Percentiles rank a stretch among this genome's conserved stretches.
Evolutionary conservation across 2,888 invertebrate species (phyloP).

Genomic region (Aricia artaxerxes): DNA sequence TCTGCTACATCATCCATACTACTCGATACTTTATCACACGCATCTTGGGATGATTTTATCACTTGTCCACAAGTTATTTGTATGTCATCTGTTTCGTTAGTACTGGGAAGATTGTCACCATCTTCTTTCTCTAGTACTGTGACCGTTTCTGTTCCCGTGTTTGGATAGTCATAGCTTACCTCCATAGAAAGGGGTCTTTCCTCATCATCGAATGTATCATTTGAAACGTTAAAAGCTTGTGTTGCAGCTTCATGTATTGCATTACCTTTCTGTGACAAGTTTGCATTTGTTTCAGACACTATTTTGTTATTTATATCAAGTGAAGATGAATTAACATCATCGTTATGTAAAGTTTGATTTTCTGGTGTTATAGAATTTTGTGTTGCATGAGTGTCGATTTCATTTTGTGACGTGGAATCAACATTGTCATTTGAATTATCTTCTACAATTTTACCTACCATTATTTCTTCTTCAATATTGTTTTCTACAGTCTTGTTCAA

Average conservation of each 20-base stretch:
- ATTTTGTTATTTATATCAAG: neutral
- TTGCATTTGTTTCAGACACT: neutral
- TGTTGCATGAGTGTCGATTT: slow-evolving; percentile 32
- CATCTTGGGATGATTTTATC: slow-evolving; percentile 55
- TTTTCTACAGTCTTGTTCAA: slow-evolving; percentile 9
- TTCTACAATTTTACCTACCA: slow-evolving; percentile 24
- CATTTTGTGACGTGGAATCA: slow-evolving; percentile 27
- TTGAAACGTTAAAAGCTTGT: slow-evolving; percentile 51
- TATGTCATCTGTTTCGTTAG: slow-evolving; percentile 68
- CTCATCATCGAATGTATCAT: slow-evolving; percentile 51
- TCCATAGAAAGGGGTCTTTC: slow-evolving; percentile 58
- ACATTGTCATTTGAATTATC: slow-evolving; percentile 22
- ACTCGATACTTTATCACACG: slow-evolving; percentile 43
- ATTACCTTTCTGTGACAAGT: neutral
- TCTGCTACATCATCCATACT: slow-evolving; percentile 40
- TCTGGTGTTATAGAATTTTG: neutral
- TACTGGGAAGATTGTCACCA: slow-evolving; percentile 64
- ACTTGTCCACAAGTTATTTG: slow-evolving; percentile 70
- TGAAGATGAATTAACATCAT: neutral
- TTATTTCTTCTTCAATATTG: slow-evolving; percentile 19
- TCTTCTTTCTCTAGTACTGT: slow-evolving; percentile 58
- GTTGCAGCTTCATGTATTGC: slow-evolving; percentile 54
- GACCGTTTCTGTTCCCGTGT: slow-evolving; percentile 50
- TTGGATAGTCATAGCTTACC: slow-evolving; percentile 59
- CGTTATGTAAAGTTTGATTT: neutral